phyloP scores from a whole-genome alignment of 2,888 invertebrate genomes.

The Linnaemya tessellans region DNA sequence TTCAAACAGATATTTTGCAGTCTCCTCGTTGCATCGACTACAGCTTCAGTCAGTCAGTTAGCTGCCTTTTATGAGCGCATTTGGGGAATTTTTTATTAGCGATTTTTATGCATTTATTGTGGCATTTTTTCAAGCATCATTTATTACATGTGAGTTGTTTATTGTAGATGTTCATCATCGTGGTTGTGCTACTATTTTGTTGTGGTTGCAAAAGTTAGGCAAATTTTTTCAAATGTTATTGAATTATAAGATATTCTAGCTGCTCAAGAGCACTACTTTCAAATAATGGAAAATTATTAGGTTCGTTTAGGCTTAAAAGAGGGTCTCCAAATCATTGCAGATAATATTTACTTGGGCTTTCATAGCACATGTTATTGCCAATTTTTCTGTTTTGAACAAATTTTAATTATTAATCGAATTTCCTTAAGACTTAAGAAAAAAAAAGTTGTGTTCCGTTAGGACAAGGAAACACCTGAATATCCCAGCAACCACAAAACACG shows the following conservation, averaged over 20 bases:
- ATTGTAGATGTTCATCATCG: not conserved
- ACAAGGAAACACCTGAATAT: too few species aligned
- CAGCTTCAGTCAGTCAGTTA: constrained; percentile 36
- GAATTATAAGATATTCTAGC: not conserved
- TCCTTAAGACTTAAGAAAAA: too few species aligned
- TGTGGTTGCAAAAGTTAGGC: not conserved
- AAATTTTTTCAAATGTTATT: not conserved
- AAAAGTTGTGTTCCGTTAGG: too few species aligned
- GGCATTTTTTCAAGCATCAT: constrained; percentile 34
- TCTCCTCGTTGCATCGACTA: constrained; percentile 14
- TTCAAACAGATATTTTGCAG: constrained; percentile 58
- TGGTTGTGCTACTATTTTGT: not conserved
- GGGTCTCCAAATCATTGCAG: too few species aligned
- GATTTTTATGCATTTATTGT: constrained; percentile 25
- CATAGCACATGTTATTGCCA: too few species aligned
- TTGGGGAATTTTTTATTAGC: constrained; percentile 22
- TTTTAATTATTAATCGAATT: too few species aligned
- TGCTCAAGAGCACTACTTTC: not conserved
- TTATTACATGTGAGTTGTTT: constrained; percentile 50
- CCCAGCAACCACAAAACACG: too few species aligned
- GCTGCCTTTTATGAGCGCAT: constrained; percentile 32
- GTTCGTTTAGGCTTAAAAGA: too few species aligned
- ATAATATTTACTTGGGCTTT: too few species aligned
- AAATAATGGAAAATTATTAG: too few species aligned
- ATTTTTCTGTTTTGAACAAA: too few species aligned